These are phyloP conservation scores for Leptinotarsa rubiginosa DNA, from an alignment of 2,888 invertebrate species.

Conservation along the genomic window DNA sequence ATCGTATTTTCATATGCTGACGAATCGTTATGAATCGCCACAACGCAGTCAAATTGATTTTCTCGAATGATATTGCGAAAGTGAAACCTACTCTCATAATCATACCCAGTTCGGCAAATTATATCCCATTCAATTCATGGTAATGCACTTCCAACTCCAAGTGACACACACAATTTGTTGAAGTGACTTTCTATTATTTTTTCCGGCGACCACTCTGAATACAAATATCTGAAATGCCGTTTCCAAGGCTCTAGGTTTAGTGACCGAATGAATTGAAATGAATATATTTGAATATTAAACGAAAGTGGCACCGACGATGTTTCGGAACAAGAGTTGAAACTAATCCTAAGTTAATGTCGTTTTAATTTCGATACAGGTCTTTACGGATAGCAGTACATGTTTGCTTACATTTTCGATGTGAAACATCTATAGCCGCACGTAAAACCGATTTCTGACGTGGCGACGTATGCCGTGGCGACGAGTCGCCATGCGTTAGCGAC, in stretches of 20 bases:
- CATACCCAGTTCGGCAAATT: no score
- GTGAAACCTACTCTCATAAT: no score
- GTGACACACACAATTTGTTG: conserved; percentile 1
- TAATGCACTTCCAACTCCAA: background rate
- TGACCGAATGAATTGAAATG: background rate
- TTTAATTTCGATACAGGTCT: background rate
- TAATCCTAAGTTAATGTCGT: background rate
- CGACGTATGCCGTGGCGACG: no score
- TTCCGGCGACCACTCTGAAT: background rate
- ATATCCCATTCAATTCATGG: background rate
- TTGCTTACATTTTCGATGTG: background rate
- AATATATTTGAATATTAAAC: background rate
- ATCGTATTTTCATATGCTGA: no score
- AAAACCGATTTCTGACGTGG: no score
- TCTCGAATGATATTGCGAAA: no score
- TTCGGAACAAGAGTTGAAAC: background rate
- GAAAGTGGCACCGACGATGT: background rate
- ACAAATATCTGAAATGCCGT: conserved; percentile 5
- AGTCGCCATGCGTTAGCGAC: no score
- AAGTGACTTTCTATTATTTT: background rate
- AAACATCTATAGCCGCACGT: background rate
- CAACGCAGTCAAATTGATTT: no score
- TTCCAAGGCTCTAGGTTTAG: background rate
- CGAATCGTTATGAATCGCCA: no score
- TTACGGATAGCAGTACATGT: background rate